Evolutionary conservation across 2,797 vertebrate genomes (phyloP).

Genomic region (Chelon auratus): DNA sequence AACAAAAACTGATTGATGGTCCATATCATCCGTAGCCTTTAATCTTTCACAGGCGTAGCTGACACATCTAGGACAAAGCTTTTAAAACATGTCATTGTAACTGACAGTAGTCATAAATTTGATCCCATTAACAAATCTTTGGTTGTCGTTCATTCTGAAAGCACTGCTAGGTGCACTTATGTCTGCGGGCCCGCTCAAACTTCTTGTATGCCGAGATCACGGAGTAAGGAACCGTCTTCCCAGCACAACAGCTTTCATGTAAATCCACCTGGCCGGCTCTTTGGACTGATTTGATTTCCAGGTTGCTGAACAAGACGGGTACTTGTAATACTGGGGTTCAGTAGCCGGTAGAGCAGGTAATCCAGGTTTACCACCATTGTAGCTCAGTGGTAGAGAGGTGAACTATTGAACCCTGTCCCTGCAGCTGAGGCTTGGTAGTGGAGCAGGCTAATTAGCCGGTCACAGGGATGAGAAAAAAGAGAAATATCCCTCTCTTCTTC

Average conservation of each 20-base stretch:
- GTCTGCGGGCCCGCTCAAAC: slow-evolving; percentile 19
- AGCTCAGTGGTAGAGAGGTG: slow-evolving; percentile 76
- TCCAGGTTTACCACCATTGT: slow-evolving; percentile 75
- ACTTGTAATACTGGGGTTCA: slow-evolving; percentile 70
- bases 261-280: slow-evolving; percentile 51
- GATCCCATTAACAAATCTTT: slow-evolving; percentile 34
- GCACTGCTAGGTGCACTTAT: slow-evolving; percentile 1
- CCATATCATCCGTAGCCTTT: slow-evolving; percentile 53
- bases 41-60: slow-evolving; percentile 37
- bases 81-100: slow-evolving; percentile 54
- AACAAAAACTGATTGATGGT: slow-evolving; percentile 50
- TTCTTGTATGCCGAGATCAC: slow-evolving; percentile 16
- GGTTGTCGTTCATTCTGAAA: slow-evolving; percentile 26
- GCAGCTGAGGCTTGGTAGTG: slow-evolving; percentile 68
- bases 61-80: slow-evolving; percentile 53
- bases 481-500: slow-evolving; percentile 54
- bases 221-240: background rate
- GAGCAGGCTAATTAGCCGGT: slow-evolving; percentile 76
- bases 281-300: slow-evolving; percentile 63
- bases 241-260: slow-evolving; percentile 37
- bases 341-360: slow-evolving; percentile 72
- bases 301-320: slow-evolving; percentile 66
- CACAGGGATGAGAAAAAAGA: slow-evolving; percentile 59
- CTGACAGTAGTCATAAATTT: slow-evolving; percentile 49
- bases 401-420: slow-evolving; percentile 80